A percentile compares a stretch with the other conserved stretches of the same genome.
phyloP scores from a whole-genome alignment of 2,888 invertebrate species.

The Melipona beecheii region DNA sequence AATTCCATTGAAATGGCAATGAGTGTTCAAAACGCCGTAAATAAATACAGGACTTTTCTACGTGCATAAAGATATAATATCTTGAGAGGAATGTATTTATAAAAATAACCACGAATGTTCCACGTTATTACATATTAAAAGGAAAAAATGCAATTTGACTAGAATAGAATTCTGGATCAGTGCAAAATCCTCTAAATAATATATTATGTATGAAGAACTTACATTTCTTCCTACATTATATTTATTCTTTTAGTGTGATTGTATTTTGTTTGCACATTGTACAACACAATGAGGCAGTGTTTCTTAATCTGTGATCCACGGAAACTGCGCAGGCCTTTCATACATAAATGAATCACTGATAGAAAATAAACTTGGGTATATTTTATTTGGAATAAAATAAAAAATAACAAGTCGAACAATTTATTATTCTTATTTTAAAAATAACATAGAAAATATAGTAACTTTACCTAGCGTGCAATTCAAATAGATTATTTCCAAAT shows the following conservation, averaged over 20 bases:
- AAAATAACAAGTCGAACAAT: no score
- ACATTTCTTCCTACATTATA: constrained; percentile 36
- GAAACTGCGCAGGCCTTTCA: no score
- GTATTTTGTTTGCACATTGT: constrained; percentile 32
- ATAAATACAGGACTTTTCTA: constrained; percentile 46
- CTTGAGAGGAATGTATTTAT: constrained; percentile 20
- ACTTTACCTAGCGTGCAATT: no score
- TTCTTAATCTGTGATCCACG: no score
- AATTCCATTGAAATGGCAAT: constrained; percentile 29
- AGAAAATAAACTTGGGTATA: no score
- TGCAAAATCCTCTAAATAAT: constrained; percentile 14
- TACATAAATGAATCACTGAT: no score
- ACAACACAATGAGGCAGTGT: neutral
- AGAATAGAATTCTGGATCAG: constrained; percentile 33
- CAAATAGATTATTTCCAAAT: no score
- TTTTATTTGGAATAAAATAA: no score
- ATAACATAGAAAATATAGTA: no score
- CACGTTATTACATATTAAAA: constrained; percentile 11
- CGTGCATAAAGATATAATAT: constrained; percentile 39
- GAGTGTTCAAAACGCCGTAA: constrained; percentile 43
- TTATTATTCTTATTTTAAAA: no score
- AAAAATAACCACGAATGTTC: constrained; percentile 30
- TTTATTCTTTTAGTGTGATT: constrained; percentile 45
- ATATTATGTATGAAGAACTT: constrained; percentile 22
- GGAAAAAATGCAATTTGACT: constrained; percentile 12